These are phyloP conservation scores for Ophion slaviceki DNA, from an alignment of 2,888 invertebrate species.

Conservation along the genomic window DNA sequence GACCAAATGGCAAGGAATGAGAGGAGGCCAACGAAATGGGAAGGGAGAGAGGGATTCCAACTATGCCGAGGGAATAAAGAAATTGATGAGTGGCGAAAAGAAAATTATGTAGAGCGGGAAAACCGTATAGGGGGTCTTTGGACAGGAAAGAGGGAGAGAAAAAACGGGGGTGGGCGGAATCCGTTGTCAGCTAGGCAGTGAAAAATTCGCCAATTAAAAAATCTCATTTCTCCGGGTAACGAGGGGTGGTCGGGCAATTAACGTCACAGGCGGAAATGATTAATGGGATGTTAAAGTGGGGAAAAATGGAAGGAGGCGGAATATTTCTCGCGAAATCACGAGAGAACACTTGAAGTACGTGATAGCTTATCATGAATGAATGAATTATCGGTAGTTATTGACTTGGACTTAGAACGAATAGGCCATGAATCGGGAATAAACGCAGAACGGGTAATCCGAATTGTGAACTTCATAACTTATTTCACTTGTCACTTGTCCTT, in stretches of 20 bases:
- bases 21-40: background rate
- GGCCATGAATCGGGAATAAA: constrained; percentile 64
- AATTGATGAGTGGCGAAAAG: constrained; percentile 56
- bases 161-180: constrained; percentile 46
- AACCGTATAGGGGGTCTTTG: constrained; percentile 22
- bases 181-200: constrained; percentile 76
- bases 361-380: constrained; percentile 82
- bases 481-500: no score
- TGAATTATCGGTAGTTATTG: constrained; percentile 77
- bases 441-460: no score
- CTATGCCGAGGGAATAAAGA: constrained; percentile 19
- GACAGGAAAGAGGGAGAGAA: constrained; percentile 13
- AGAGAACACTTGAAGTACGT: constrained; percentile 59
- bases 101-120: constrained; percentile 39
- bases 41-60: constrained; percentile 28
- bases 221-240: constrained; percentile 82
- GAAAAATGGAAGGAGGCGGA: constrained; percentile 41
- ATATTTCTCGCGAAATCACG: constrained; percentile 44
- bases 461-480: no score
- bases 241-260: constrained; percentile 81
- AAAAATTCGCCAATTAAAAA: constrained; percentile 83
- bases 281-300: constrained; percentile 76
- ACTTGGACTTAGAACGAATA: constrained; percentile 61
- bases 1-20: constrained; percentile 22
- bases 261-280: constrained; percentile 82